Conservation (phyloP, 2,113 vertebrate species). For the Passerina amoena region DNA sequence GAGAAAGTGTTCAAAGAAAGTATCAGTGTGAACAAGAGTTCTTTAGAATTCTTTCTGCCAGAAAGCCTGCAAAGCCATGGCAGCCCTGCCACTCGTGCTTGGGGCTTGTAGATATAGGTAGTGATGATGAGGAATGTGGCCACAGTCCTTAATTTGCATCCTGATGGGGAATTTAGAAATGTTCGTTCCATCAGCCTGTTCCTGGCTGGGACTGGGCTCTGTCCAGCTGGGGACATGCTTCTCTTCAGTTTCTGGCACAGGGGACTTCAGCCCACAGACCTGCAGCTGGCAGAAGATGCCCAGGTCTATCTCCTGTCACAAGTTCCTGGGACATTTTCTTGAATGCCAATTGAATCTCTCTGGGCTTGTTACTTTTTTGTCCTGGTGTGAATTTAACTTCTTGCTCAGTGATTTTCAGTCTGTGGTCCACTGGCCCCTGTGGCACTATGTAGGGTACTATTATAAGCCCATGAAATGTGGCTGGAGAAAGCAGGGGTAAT, state of each 20-base stretch:
- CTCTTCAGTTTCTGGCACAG: neutral
- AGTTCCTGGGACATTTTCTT: neutral
- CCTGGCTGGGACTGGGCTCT: neutral
- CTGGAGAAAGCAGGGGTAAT: neutral
- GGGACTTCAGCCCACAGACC: neutral
- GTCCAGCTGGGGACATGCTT: neutral
- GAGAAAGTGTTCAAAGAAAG: neutral
- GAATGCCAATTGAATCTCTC: neutral
- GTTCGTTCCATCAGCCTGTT: neutral
- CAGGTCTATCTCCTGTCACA: neutral
- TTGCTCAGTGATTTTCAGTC: neutral
- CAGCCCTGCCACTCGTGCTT: neutral
- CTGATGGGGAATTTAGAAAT: neutral
- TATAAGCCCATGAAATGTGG: neutral
- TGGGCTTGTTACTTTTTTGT: neutral
- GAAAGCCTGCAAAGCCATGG: neutral
- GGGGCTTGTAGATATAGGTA: neutral
- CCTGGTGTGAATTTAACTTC: neutral
- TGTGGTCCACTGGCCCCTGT: neutral
- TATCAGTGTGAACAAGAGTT: neutral
- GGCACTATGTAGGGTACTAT: accelerated
- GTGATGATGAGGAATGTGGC: neutral
- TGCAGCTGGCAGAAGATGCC: neutral
- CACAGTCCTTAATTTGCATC: neutral
- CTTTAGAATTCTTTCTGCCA: neutral